Percentiles rank a stretch among this genome's conserved stretches.
Evolutionary conservation across 2,797 vertebrate species (phyloP).

Genomic region (Eulemur mongoz): DNA sequence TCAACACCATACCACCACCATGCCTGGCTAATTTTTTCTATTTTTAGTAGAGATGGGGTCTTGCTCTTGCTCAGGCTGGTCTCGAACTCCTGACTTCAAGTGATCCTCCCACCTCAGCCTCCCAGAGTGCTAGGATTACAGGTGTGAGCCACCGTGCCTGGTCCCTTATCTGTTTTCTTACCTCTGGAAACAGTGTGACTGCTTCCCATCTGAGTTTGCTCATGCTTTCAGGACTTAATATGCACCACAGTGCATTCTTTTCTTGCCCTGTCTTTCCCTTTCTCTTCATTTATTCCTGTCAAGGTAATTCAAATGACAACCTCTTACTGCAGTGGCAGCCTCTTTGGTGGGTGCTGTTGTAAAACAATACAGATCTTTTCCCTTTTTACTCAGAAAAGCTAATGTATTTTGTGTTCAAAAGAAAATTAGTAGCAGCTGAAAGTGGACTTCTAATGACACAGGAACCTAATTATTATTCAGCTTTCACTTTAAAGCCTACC

Average conservation of each 20-base stretch:
- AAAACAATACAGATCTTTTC: constrained; percentile 51
- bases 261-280: not conserved
- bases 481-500: constrained; percentile 65
- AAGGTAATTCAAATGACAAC: not conserved
- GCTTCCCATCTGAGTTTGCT: not conserved
- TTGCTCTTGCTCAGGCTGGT: no score
- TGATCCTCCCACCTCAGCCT: no score
- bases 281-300: not conserved
- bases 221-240: not conserved
- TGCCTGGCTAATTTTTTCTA: no score
- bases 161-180: not conserved
- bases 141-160: no score
- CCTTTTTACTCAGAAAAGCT: constrained; percentile 52
- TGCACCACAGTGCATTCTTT: not conserved
- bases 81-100: no score
- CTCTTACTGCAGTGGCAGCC: not conserved
- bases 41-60: no score
- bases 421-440: constrained; percentile 70
- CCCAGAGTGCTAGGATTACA: no score
- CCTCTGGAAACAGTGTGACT: not conserved
- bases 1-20: no score
- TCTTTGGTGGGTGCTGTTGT: constrained; percentile 11
- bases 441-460: constrained; percentile 70
- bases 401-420: constrained; percentile 65
- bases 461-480: constrained; percentile 69